These are phyloP conservation scores for Cyanoramphus novaezelandiae DNA, from an alignment of 2,113 vertebrate species.

Conservation along the genomic window DNA sequence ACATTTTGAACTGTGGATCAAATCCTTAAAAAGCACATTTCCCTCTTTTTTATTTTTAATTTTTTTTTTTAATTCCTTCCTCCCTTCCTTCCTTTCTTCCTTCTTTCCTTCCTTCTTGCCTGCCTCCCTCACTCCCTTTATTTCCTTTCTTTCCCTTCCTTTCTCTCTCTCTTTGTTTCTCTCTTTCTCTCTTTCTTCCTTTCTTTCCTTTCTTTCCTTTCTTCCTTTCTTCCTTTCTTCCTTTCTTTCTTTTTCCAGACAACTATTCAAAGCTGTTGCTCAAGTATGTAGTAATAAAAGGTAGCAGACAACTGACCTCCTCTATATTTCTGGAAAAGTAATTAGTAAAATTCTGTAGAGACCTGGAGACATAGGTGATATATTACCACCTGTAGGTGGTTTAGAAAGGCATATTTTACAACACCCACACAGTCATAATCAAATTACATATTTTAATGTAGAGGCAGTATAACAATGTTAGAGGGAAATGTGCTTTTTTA, in stretches of 20 bases:
- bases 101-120: neutral
- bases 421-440: conserved; percentile 57
- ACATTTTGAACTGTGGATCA: conserved; percentile 1
- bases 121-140: neutral
- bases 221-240: neutral
- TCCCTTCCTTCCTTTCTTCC: neutral
- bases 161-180: neutral
- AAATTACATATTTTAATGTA: conserved; percentile 59
- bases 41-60: neutral
- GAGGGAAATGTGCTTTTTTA: conserved; percentile 58
- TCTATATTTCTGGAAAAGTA: conserved; percentile 67
- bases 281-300: conserved; percentile 64
- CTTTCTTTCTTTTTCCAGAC: neutral
- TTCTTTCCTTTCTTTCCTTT: neutral
- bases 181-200: neutral
- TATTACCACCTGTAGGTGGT: conserved; percentile 62
- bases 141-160: neutral
- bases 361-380: conserved; percentile 58
- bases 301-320: conserved; percentile 63
- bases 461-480: conserved; percentile 15
- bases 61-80: neutral
- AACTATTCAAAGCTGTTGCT: conserved; percentile 52
- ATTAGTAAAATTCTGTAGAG: conserved; percentile 63
- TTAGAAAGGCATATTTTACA: conserved; percentile 61
- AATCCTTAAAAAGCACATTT: conserved; percentile 3